Evolutionary conservation across 2,888 invertebrate species (phyloP).

Genomic region (Orthosia gothica): DNA sequence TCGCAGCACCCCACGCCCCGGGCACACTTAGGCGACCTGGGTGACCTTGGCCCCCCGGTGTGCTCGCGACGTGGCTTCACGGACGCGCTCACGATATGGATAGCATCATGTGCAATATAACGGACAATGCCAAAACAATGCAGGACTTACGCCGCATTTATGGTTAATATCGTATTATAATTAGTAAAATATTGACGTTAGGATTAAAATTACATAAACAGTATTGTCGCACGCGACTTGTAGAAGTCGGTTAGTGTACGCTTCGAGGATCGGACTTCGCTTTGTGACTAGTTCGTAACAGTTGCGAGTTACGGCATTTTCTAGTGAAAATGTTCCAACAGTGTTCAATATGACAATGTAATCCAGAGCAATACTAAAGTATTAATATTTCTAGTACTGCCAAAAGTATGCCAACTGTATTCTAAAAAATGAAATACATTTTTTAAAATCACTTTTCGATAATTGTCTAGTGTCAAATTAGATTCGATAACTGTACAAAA

Average conservation of each 20-base stretch:
- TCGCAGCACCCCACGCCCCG: slow-evolving; percentile 68
- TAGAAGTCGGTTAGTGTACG: slow-evolving; percentile 83
- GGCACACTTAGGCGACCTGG: slow-evolving; percentile 62
- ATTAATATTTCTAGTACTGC: slow-evolving; percentile 91
- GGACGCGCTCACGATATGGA: slow-evolving; percentile 78
- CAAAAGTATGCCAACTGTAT: slow-evolving; percentile 91
- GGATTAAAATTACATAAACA: slow-evolving; percentile 89
- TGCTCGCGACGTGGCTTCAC: slow-evolving; percentile 65
- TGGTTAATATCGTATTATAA: slow-evolving; percentile 88
- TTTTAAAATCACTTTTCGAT: slow-evolving; percentile 89
- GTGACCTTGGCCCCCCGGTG: slow-evolving; percentile 26
- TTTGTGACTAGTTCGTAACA: slow-evolving; percentile 75
- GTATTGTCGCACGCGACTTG: slow-evolving; percentile 87
- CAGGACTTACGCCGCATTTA: slow-evolving; percentile 83
- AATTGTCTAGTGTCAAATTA: slow-evolving; percentile 91
- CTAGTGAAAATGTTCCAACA: slow-evolving; percentile 81
- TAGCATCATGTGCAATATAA: slow-evolving; percentile 88
- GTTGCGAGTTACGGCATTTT: slow-evolving; percentile 75
- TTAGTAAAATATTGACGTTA: slow-evolving; percentile 91
- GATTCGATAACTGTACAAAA: slow-evolving; percentile 91
- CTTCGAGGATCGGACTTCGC: slow-evolving; percentile 85
- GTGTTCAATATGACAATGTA: slow-evolving; percentile 91
- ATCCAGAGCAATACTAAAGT: slow-evolving; percentile 91
- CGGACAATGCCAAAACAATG: slow-evolving; percentile 89
- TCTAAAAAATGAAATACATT: slow-evolving; percentile 85